Evolutionary conservation across 2,797 vertebrate genomes (phyloP), one percentile per base, ranked within the genome.

Genomic region (Botia almorhae): DNA sequence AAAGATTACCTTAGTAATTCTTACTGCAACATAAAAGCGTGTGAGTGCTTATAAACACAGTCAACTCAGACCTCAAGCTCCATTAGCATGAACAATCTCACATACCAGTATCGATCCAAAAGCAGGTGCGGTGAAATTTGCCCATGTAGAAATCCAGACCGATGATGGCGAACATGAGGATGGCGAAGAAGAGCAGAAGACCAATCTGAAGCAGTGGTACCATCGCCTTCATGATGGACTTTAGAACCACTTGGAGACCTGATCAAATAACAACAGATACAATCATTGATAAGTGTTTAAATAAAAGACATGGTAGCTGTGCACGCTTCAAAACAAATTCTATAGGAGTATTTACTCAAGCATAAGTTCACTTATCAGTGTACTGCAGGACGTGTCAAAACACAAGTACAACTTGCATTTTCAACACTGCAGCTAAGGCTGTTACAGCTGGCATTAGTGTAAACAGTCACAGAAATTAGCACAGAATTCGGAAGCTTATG

Each of bases 161-260:
- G 0, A 99, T 98, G 90, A 99, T 99, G 87, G 97, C 97, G 8
- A 99, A 99, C 97, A 99, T 99, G 88, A 98, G 96, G 19, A 99
- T 99, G 81, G 97, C 97, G 0, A 99, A 99, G 92, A 99, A 99
- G 43, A 99, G 96, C 16, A 99, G 94, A 86, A 99, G 88, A 82
- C 97, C 97, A 0, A 99, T 98, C 92, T 98, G 97, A 48, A 99
- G 96, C 78, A 99, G 90, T 4, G 97, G 97, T 1, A 97, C 95
- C 97, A 98, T 99, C 1, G 97, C 97, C 90, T 99, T 99, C 97
- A 98, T 99, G 84, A 99, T 99, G 86, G 97, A 99, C 92, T 98
- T 99, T 81, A 99, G 91, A n/a, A 99, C 97, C 87, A 99, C 97
- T 91, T 99, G 97, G 74, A 99, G 89, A 86, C 97, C 97, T 98